phyloP scores from a whole-genome alignment of 2,113 vertebrate species.

The Otocyon megalotis region DNA sequence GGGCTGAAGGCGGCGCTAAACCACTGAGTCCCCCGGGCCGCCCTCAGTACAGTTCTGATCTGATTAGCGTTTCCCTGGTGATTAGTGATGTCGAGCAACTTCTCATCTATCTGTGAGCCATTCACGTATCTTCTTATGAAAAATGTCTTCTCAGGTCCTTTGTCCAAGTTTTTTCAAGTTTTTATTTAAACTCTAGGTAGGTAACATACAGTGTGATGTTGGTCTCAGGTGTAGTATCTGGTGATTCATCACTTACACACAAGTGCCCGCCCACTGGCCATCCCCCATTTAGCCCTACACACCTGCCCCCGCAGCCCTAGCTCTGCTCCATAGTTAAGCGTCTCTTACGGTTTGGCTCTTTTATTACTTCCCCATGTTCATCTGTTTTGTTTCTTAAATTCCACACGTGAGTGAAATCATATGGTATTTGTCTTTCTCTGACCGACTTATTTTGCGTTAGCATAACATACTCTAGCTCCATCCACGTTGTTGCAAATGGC shows the following conservation, averaged over 20 bases:
- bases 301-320: background rate
- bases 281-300: background rate
- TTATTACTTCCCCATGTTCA: background rate
- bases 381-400: background rate
- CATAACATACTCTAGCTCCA: background rate
- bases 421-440: background rate
- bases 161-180: background rate
- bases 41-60: background rate
- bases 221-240: background rate
- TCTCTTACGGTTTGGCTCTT: background rate
- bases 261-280: background rate
- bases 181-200: background rate
- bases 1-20: no score
- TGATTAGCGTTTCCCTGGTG: background rate
- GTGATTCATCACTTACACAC: background rate
- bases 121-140: background rate
- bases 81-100: background rate
- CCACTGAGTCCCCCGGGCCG: no score
- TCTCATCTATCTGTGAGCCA: background rate
- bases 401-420: background rate
- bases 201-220: background rate
- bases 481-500: background rate
- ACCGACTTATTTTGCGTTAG: background rate
- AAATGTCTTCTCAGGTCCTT: background rate
- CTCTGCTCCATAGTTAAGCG: background rate